Evolutionary conservation across 2,797 vertebrate genomes (phyloP), one percentile per base, ranked within the genome.

Genomic region (Esox masquinongy): DNA sequence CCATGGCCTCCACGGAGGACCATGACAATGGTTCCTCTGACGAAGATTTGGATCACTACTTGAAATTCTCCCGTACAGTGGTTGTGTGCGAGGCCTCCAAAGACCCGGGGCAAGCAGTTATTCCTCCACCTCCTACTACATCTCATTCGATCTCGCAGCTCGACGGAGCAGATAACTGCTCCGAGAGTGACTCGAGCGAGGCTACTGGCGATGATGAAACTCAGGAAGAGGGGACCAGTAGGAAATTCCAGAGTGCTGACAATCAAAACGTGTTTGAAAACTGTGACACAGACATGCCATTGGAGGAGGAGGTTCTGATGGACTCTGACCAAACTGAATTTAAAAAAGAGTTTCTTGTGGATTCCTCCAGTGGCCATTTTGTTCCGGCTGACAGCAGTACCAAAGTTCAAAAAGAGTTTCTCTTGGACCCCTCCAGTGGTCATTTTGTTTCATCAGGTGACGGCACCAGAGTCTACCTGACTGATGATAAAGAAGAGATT

Each of bases 141-240:
- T 72, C 92, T 3, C 90, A 82, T 59, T 91, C 93, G 0, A 97
- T 97, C 68, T 90, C 94, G 1, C 96, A 97, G 85, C 85, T 97
- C 77, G 96, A 97, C 0, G 97, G 96, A 2, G 95, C 95, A 0
- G 96, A 97, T 1, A 94, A 96, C 0, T 94, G 94, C 74, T 96
- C 95, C 0, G 96, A 97, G 81, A 96, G 95, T 0, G 96, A 96
- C 53, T 85, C 85, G 29, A 88, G 82, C 1, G 95, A 94, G 0
- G 79, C 15, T 1, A 73, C 66, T 0, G 83, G 87, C 3, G 87
- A 84, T 0, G 85, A 88, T 22, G 70, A 80, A 47, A 68, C 47
- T 77, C 79, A 77, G 76, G 78, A 79, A 22, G 15, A 73, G 39
- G 82, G 72, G 19, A 83, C 29, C 59, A 74, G 51, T 53, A 69